Evolutionary conservation across 1,140 invertebrate species (phyloP).

Genomic region (Stegodyphus dumicola): DNA sequence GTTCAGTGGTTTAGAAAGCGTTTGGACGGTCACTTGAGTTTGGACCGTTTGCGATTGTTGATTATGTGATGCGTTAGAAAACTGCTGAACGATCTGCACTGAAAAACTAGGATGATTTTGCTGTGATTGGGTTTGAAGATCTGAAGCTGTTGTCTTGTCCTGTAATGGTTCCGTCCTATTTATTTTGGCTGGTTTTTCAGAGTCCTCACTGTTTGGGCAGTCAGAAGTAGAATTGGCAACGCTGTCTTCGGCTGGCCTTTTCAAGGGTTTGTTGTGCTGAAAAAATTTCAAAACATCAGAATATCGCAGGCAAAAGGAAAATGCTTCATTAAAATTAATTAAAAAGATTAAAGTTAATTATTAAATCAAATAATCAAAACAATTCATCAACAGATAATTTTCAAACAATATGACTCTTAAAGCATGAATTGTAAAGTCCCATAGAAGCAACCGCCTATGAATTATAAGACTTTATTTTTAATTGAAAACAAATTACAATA

Average conservation of each 20-base stretch:
- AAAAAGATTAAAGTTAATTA: no score
- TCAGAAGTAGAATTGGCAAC: constrained; percentile 13
- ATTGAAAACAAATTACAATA: no score
- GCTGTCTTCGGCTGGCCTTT: constrained; percentile 21
- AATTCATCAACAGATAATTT: no score
- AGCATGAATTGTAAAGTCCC: no score
- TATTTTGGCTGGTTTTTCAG: constrained; percentile 33
- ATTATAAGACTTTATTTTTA: no score
- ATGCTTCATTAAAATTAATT: no score
- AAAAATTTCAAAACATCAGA: not conserved
- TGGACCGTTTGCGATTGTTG: constrained; percentile 82
- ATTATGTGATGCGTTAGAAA: constrained; percentile 75
- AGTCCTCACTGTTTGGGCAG: not conserved
- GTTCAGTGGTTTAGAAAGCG: constrained; percentile 84
- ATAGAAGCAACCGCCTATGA: no score
- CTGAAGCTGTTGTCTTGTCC: not conserved
- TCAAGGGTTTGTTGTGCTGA: constrained; percentile 21
- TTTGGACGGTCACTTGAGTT: constrained; percentile 92
- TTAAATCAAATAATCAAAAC: no score
- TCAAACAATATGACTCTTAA: no score
- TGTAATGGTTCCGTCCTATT: not conserved
- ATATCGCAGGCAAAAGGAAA: no score
- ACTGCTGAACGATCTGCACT: constrained; percentile 90
- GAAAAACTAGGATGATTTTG: constrained; percentile 78
- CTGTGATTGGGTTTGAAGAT: not conserved